These are phyloP conservation scores for Anolis carolinensis DNA, from an alignment of 2,113 vertebrate genomes.

Conservation along the genomic window DNA sequence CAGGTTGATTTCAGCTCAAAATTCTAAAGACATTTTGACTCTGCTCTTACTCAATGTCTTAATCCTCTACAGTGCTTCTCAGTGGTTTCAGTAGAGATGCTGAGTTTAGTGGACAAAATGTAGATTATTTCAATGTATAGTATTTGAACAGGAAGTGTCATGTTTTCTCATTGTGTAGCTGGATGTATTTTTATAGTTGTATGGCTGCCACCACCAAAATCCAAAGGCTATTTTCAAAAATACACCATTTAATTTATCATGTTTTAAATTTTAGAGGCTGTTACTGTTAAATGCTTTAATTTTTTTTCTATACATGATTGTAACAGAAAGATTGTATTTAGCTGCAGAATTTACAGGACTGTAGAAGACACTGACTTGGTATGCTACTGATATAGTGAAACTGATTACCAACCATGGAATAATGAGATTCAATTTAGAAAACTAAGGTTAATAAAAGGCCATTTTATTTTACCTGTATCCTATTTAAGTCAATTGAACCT, in stretches of 20 bases:
- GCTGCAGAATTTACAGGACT: background rate
- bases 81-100: background rate
- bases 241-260: background rate
- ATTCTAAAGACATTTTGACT: no score
- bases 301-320: background rate
- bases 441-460: no score
- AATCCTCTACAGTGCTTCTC: background rate
- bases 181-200: background rate
- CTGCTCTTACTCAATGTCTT: background rate
- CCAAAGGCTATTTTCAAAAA: background rate
- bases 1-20: background rate
- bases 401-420: no score
- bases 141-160: background rate
- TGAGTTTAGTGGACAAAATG: background rate
- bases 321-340: background rate
- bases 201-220: background rate
- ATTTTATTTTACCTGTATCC: no score
- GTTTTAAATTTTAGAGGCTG: slow-evolving; percentile 5
- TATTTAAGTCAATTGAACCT: no score
- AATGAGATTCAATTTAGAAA: no score
- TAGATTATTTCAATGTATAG: background rate
- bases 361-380: background rate
- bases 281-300: background rate
- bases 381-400: background rate
- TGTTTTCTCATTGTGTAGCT: background rate